Base-by-base conservation (phyloP, 1,140 invertebrate species). In the Scaptodrosophila lebanonensis region DNA sequence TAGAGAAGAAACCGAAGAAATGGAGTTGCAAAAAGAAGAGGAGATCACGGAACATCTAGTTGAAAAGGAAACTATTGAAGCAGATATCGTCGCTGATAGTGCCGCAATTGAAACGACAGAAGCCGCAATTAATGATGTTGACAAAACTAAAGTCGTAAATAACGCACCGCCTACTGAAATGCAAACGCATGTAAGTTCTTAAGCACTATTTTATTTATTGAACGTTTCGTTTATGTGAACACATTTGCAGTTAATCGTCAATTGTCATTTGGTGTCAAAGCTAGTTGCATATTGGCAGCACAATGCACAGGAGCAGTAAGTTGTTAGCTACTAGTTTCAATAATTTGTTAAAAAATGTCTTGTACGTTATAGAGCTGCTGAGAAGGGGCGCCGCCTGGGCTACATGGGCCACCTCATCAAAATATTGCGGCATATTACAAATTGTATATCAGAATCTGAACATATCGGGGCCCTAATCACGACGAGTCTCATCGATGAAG, bases 361-460 rank as follows among this genome's bases (percentile, higher is more conserved):
- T 27, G 18, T 2, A 25, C 36, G 11, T 39, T 44, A 1, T 12
- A 86, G 84, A 48, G 62, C 67, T 38, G 56, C 59, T 27, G 79
- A 83, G 53, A 75, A 87, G 87, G 83, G 87, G 57, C 87, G 88
- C 53, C 86, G 92, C 15, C 87, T 90, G 73, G 93, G 92, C 29
- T 94, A 94, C 68, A 94, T 94, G 92, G 93, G 93, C 38, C 93
- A 95, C 87, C 84, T 94, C 59, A 93, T 92, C 45, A 91, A 92
- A 84, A 92, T 95, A 32, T 56, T 87, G 3, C 66, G 67, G 42
- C 64, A 83, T 66, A 71, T 87, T 44, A 70, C 73, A 36, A 71
- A 62, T 48, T 83, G 65, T 70, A 77, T 85, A 73, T 70, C 68
- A 57, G 79, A 76, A 64, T 87, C 83, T 49, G 71, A 86, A 69